These are phyloP conservation scores for Gyrodactylus salaris DNA, from an alignment of 1,140 invertebrate species.

Conservation along the genomic window DNA sequence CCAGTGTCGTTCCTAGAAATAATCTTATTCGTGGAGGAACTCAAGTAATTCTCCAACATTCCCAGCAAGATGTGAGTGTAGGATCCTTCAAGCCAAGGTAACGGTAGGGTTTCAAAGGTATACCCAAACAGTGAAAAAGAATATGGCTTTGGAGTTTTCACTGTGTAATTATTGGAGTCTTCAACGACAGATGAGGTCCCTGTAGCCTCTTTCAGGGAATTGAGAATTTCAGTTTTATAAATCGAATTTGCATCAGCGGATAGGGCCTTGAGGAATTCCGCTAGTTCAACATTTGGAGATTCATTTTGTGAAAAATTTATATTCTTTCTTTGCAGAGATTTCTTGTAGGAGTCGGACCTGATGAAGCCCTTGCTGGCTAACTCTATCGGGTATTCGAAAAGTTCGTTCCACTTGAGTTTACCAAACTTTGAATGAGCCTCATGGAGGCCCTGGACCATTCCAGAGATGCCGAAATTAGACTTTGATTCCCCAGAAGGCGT, in stretches of 20 bases:
- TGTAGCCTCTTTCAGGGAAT: not conserved
- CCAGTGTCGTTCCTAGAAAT: not conserved
- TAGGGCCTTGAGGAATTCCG: not conserved
- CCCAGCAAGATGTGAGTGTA: not conserved
- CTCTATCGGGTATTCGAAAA: not conserved
- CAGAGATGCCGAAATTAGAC: not conserved
- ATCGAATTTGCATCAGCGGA: not conserved
- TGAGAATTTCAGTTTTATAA: not conserved
- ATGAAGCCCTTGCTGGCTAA: not conserved
- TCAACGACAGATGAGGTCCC: not conserved
- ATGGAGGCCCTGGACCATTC: not conserved
- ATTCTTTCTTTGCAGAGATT: not conserved
- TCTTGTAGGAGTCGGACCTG: not conserved
- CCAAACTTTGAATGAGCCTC: not conserved
- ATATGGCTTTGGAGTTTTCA: not conserved
- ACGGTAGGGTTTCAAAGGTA: not conserved
- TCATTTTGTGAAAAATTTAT: too few relatives aligned
- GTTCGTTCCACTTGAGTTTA: not conserved
- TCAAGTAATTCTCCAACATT: not conserved
- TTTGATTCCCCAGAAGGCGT: not conserved
- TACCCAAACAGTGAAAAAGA: not conserved
- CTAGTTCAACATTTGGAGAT: too few relatives aligned
- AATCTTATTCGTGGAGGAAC: not conserved
- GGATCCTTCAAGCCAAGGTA: not conserved
- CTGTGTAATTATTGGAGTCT: not conserved